phyloP scores from a whole-genome alignment of 2,113 vertebrate genomes.

The Hippocampus comes region DNA sequence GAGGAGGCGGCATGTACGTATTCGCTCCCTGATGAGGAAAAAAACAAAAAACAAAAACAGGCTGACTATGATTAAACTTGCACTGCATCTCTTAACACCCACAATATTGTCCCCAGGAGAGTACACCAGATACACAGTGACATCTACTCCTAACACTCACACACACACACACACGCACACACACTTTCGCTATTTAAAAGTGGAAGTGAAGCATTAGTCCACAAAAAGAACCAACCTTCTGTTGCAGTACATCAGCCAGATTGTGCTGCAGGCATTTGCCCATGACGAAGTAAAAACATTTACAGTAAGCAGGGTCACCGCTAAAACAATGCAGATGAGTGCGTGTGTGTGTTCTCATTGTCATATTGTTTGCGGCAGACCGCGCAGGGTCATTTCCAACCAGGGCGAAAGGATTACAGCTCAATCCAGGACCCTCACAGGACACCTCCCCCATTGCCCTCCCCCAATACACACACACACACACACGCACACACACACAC shows the following conservation, averaged over 20 bases:
- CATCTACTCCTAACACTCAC: background rate
- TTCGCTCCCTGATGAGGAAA: background rate
- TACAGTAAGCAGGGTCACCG: slow-evolving; percentile 4
- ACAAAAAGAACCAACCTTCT: slow-evolving; percentile 58
- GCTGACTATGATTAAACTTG: slow-evolving; percentile 8
- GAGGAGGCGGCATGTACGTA: slow-evolving; percentile 8
- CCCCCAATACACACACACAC: background rate
- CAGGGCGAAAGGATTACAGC: slow-evolving; percentile 64
- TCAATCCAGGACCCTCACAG: slow-evolving; percentile 41
- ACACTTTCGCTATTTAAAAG: background rate
- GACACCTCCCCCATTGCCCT: slow-evolving; percentile 22
- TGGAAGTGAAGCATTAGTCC: background rate
- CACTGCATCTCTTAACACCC: slow-evolving; percentile 4
- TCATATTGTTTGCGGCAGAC: slow-evolving; percentile 49
- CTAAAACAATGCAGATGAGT: background rate
- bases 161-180: slow-evolving; percentile 10
- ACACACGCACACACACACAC: background rate
- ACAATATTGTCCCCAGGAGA: background rate
- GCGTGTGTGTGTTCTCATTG: slow-evolving; percentile 15
- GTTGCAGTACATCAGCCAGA: slow-evolving; percentile 45
- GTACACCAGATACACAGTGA: background rate
- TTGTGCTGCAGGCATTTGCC: slow-evolving; percentile 49
- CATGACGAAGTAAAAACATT: slow-evolving; percentile 44
- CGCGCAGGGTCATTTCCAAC: slow-evolving; percentile 47
- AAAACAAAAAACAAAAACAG: background rate